Evolutionary conservation across 2,797 vertebrate species (phyloP).

Genomic region (Acrocephalus scirpaceus): DNA sequence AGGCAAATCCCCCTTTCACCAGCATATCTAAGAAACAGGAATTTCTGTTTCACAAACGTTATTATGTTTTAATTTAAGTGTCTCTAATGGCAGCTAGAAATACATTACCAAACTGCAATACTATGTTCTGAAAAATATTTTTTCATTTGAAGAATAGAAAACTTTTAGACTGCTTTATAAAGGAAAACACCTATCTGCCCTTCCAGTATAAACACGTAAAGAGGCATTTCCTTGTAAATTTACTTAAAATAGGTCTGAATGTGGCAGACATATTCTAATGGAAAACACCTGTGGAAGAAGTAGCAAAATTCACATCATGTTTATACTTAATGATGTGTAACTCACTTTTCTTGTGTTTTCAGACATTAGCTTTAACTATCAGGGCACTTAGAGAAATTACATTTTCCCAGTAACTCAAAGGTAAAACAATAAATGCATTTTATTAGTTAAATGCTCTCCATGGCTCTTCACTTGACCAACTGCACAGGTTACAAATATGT

Average conservation of each 20-base stretch:
- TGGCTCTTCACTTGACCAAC: not conserved
- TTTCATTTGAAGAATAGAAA: conserved; percentile 49
- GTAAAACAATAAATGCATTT: not conserved
- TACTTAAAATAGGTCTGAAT: conserved; percentile 52
- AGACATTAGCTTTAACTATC: not conserved
- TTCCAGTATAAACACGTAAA: conserved; percentile 51
- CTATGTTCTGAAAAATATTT: conserved; percentile 31
- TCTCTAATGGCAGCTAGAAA: conserved; percentile 2
- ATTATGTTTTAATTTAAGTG: conserved; percentile 11
- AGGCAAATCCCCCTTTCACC: not conserved
- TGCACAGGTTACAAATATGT: not conserved
- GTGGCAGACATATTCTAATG: conserved; percentile 52
- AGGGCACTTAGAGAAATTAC: not conserved
- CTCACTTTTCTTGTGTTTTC: conserved; percentile 1
- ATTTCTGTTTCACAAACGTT: not conserved
- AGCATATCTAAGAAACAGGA: not conserved
- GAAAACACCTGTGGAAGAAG: conserved; percentile 44
- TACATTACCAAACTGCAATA: conserved; percentile 24
- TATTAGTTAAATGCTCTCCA: not conserved
- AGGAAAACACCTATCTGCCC: conserved; percentile 8
- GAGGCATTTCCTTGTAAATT: conserved; percentile 53
- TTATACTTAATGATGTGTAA: conserved; percentile 9
- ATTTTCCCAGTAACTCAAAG: not conserved
- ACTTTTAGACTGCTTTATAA: conserved; percentile 12
- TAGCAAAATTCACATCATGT: conserved; percentile 10